Conservation (phyloP, 2,113 vertebrate genomes). For the Pteruthius melanotis region DNA sequence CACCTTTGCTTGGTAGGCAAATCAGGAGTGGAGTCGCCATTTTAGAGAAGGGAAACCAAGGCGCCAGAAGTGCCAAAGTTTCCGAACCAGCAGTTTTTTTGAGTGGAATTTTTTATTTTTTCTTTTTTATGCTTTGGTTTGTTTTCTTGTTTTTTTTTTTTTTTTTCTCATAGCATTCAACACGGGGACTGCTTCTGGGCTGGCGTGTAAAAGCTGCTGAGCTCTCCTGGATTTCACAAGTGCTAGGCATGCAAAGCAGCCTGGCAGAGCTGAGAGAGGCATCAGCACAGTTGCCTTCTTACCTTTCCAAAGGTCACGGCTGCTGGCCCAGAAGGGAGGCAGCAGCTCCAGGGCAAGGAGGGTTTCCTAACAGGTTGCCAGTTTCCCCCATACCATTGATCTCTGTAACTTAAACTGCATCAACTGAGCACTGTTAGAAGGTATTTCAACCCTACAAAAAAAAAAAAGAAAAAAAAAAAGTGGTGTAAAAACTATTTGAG, state of each 20-base stretch:
- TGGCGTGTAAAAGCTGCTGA: not conserved
- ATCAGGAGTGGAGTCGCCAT: not conserved
- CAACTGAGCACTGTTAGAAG: not conserved
- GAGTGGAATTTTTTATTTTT: not conserved
- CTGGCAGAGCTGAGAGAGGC: not conserved
- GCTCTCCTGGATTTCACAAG: not conserved
- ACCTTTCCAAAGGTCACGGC: not conserved
- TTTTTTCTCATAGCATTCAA: not conserved
- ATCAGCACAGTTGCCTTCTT: not conserved
- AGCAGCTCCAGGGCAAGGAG: not conserved
- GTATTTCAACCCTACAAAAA: not conserved
- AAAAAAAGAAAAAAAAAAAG: not conserved
- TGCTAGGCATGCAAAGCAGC: not conserved
- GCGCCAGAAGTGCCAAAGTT: not conserved
- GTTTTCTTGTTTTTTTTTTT: too few relatives aligned
- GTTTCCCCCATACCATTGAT: not conserved
- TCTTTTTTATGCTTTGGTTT: not conserved
- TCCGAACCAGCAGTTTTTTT: not conserved
- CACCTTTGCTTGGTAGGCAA: slow-evolving; percentile 41
- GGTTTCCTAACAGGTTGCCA: not conserved
- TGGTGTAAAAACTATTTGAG: not conserved
- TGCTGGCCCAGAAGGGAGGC: not conserved
- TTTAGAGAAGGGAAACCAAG: not conserved
- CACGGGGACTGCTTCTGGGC: not conserved
- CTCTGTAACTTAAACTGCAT: not conserved